Evolutionary conservation across 2,888 invertebrate genomes (phyloP).

Genomic region (Galeruca laticollis): DNA sequence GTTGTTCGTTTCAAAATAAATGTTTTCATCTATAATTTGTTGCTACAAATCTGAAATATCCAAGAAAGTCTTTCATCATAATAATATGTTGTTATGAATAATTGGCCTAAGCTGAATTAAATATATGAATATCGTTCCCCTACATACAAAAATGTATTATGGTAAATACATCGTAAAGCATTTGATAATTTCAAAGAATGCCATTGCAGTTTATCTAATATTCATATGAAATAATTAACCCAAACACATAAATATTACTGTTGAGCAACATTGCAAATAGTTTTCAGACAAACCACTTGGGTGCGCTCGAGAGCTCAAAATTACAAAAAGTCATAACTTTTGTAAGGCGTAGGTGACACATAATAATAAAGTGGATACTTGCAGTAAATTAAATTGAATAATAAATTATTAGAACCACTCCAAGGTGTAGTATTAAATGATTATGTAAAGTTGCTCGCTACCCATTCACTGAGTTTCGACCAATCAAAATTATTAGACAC

Average conservation of each 20-base stretch:
- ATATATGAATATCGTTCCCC: too few species aligned
- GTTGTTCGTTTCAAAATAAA: too few species aligned
- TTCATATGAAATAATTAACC: neutral
- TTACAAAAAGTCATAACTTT: slow-evolving; percentile 39
- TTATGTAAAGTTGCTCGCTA: slow-evolving; percentile 32
- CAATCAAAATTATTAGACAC: slow-evolving; percentile 36
- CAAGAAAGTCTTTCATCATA: too few species aligned
- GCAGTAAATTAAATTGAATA: slow-evolving; percentile 39
- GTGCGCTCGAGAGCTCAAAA: slow-evolving; percentile 15
- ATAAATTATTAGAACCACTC: slow-evolving; percentile 39
- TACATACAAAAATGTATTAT: too few species aligned
- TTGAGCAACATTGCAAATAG: neutral
- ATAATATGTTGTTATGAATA: too few species aligned
- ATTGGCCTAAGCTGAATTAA: too few species aligned
- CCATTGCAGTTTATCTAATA: neutral
- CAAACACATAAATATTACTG: neutral
- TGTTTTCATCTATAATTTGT: too few species aligned
- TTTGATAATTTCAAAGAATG: too few species aligned
- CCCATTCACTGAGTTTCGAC: slow-evolving; percentile 36
- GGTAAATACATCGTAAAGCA: too few species aligned
- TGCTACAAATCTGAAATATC: too few species aligned
- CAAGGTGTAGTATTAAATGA: slow-evolving; percentile 34
- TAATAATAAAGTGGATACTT: slow-evolving; percentile 39
- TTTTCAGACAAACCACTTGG: slow-evolving; percentile 1
- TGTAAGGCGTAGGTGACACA: slow-evolving; percentile 40